Evolutionary conservation across 2,797 vertebrate genomes (phyloP).

Genomic region (Botia kubotai): DNA sequence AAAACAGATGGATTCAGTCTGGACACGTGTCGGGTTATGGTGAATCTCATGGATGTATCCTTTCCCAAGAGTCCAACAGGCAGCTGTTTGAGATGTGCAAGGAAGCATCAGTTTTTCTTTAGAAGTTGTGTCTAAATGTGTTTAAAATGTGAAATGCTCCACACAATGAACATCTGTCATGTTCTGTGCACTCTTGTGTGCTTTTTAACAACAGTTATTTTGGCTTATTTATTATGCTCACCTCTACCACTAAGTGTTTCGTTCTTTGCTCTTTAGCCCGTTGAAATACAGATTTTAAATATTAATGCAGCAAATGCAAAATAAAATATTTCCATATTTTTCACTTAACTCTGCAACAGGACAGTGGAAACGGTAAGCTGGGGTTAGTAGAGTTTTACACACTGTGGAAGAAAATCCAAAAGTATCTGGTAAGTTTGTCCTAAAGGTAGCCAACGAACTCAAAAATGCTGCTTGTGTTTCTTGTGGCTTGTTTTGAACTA

Average conservation of each 20-base stretch:
- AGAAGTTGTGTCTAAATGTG: too few species aligned
- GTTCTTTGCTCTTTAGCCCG: too few species aligned
- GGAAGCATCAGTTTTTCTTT: too few species aligned
- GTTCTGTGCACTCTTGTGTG: too few species aligned
- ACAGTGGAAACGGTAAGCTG: slow-evolving; percentile 62
- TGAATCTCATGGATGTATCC: slow-evolving; percentile 81
- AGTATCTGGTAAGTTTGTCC: slow-evolving; percentile 59
- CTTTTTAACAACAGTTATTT: too few species aligned
- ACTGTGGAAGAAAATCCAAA: slow-evolving; percentile 65
- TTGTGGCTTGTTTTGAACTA: neutral
- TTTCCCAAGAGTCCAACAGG: slow-evolving; percentile 50
- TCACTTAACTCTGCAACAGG: slow-evolving; percentile 52
- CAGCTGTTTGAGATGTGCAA: too few species aligned
- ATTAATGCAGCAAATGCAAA: neutral
- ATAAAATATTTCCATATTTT: too few species aligned
- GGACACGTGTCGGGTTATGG: slow-evolving; percentile 73
- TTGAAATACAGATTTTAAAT: neutral
- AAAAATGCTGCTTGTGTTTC: neutral
- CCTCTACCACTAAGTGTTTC: too few species aligned
- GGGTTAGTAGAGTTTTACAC: slow-evolving; percentile 61
- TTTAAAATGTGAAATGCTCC: too few species aligned
- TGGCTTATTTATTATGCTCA: too few species aligned
- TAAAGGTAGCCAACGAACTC: neutral
- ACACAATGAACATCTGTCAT: too few species aligned
- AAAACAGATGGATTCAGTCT: slow-evolving; percentile 74